phyloP scores from a whole-genome alignment of 2,888 invertebrate species.

The Cerastis rubricosa region DNA sequence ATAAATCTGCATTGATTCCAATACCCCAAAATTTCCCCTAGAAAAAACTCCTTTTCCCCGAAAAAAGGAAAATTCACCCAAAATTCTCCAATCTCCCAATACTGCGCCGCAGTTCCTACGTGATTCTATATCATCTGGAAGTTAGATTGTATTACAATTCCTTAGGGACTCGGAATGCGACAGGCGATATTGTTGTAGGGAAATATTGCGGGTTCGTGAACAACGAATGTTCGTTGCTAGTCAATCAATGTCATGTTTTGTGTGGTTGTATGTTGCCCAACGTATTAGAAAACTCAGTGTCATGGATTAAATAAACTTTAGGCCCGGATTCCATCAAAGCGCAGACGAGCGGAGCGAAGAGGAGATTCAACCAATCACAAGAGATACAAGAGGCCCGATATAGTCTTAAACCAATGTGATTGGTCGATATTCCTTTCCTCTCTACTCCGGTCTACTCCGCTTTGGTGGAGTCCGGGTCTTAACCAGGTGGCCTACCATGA shows the following conservation, averaged over 20 bases:
- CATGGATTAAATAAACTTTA: not conserved
- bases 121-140: slow-evolving; percentile 43
- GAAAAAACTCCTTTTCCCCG: not conserved
- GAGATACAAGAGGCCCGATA: no score
- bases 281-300: not conserved
- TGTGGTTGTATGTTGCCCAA: not conserved
- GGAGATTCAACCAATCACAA: no score
- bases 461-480: no score
- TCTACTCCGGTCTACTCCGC: no score
- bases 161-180: slow-evolving; percentile 27
- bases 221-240: not conserved
- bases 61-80: not conserved
- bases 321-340: no score
- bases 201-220: slow-evolving; percentile 6
- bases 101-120: slow-evolving; percentile 22
- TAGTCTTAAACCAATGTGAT: no score
- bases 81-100: not conserved
- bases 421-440: no score
- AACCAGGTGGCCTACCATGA: no score
- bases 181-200: slow-evolving; percentile 17
- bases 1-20: not conserved
- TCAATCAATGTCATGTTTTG: not conserved
- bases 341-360: no score
- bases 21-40: not conserved
- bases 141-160: slow-evolving; percentile 48